Conservation (phyloP, 2,797 vertebrate species). For the Graptemys geographica region DNA sequence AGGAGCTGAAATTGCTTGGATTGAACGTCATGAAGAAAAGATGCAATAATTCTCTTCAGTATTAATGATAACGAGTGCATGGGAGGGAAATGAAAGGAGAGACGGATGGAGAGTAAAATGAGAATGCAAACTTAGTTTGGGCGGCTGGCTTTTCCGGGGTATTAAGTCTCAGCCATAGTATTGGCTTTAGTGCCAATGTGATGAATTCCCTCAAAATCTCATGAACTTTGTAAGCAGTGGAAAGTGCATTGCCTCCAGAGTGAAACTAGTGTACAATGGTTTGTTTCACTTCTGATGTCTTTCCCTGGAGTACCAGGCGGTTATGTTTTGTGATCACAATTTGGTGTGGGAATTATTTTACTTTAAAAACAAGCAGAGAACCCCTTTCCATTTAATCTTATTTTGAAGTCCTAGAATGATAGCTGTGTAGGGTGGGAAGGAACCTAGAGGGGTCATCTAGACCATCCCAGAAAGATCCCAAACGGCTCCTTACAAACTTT, state of each 20-base stretch:
- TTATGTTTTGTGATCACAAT: fast-evolving
- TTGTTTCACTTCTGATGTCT: not conserved
- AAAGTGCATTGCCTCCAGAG: not conserved
- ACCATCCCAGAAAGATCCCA: not conserved
- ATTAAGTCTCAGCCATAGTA: not conserved
- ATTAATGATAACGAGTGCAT: not conserved
- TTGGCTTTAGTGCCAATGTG: not conserved
- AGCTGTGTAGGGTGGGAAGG: not conserved
- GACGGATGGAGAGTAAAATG: not conserved
- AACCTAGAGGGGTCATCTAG: not conserved
- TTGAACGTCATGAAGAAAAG: constrained; percentile 23
- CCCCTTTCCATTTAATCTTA: not conserved
- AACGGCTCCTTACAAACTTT: not conserved
- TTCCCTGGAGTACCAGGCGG: fast-evolving
- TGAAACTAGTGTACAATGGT: fast-evolving
- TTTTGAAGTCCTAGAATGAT: not conserved
- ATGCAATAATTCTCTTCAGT: not conserved
- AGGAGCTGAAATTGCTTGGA: not conserved
- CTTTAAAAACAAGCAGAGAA: not conserved
- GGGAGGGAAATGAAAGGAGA: not conserved
- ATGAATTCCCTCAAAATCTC: not conserved
- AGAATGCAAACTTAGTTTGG: not conserved
- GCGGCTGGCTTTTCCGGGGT: not conserved
- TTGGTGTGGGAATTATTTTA: not conserved
- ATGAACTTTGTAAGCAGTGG: not conserved